Evolutionary conservation across 2,113 vertebrate species (phyloP).

Genomic region (Hydrochoerus hydrochaeris): DNA sequence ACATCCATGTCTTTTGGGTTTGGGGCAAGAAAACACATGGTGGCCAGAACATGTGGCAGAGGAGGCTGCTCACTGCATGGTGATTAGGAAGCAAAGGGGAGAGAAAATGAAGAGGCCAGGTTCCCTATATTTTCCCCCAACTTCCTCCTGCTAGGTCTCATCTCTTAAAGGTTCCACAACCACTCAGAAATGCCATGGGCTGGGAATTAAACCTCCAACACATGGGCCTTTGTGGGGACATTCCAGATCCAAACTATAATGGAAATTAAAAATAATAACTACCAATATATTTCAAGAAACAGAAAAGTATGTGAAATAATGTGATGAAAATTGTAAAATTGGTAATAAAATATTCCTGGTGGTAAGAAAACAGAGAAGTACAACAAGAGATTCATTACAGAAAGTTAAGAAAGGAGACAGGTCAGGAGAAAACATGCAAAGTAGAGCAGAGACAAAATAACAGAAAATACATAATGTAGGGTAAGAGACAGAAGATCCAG

Average conservation of each 20-base stretch:
- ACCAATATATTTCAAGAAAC: background rate
- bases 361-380: background rate
- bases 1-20: background rate
- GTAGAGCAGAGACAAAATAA: background rate
- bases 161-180: background rate
- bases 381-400: background rate
- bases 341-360: background rate
- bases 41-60: background rate
- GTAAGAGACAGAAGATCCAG: background rate
- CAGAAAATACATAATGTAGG: background rate
- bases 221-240: background rate
- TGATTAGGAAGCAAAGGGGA: background rate
- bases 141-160: background rate
- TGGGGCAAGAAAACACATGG: background rate
- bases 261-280: background rate
- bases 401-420: background rate
- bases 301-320: background rate
- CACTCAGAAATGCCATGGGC: background rate
- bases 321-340: background rate
- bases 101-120: background rate
- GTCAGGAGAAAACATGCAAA: background rate
- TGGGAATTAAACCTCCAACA: background rate
- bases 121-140: background rate
- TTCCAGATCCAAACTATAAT: background rate
- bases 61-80: background rate